These are phyloP conservation scores for Stratiomys singularior DNA, from an alignment of 2,888 invertebrate species.

Conservation along the genomic window DNA sequence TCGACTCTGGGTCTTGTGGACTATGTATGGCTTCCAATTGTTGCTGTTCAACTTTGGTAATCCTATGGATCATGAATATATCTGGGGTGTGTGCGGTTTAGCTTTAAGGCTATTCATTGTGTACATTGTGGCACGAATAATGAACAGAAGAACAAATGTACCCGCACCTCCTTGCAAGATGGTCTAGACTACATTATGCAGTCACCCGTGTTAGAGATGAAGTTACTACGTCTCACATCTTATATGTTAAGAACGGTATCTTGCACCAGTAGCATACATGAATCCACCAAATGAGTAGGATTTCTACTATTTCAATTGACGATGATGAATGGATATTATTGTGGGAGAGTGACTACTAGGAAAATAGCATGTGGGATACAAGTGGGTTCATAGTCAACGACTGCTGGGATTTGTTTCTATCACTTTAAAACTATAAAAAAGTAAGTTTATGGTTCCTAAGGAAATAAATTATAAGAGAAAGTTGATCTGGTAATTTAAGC, in stretches of 20 bases:
- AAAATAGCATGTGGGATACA: too few relatives aligned
- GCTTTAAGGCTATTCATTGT: neutral
- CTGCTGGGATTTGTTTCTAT: too few relatives aligned
- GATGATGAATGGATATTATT: neutral
- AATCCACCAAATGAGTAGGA: neutral
- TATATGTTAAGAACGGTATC: conserved; percentile 6
- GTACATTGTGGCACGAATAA: neutral
- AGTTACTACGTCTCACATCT: neutral
- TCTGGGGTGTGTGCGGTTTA: neutral
- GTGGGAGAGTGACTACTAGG: neutral
- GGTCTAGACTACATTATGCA: neutral
- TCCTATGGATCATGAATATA: too few relatives aligned
- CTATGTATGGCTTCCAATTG: neutral
- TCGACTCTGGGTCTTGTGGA: too few relatives aligned
- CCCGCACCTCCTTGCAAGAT: neutral
- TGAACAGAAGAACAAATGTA: neutral
- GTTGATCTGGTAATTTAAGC: too few relatives aligned
- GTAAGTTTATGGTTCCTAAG: too few relatives aligned
- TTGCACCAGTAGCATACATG: neutral
- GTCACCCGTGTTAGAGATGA: neutral
- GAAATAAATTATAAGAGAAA: too few relatives aligned
- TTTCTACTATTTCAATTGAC: neutral
- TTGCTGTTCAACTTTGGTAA: neutral
- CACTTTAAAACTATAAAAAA: too few relatives aligned
- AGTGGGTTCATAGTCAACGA: too few relatives aligned